phyloP scores from a whole-genome alignment of 2,113 vertebrate species.

The Silurus glanis region DNA sequence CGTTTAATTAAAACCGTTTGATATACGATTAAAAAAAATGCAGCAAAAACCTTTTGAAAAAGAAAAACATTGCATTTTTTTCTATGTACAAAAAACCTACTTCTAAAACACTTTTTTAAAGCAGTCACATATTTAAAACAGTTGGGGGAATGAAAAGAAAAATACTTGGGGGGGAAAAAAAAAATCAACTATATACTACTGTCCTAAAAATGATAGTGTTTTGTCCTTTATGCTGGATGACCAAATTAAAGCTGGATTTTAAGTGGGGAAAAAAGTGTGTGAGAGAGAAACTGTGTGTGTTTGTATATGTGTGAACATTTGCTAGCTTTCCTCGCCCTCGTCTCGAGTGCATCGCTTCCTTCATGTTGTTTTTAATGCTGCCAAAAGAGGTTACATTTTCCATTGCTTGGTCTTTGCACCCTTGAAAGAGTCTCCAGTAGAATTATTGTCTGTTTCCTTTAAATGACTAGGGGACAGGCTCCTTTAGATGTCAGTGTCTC shows the following conservation, averaged over 20 bases:
- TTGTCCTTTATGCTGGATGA: conserved; percentile 60
- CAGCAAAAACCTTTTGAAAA: conserved; percentile 44
- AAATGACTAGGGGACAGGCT: conserved; percentile 55
- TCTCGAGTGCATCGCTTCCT: conserved; percentile 47
- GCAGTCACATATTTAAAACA: conserved; percentile 58
- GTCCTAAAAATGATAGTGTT: conserved; percentile 57
- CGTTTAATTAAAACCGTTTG: conserved; percentile 43
- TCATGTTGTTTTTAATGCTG: conserved; percentile 59
- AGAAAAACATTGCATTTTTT: conserved; percentile 47
- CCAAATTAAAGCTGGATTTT: conserved; percentile 50
- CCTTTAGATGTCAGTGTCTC: conserved; percentile 55
- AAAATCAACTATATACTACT: conserved; percentile 48
- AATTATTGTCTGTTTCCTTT: conserved; percentile 42
- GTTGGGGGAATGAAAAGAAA: conserved; percentile 17
- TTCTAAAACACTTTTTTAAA: conserved; percentile 54
- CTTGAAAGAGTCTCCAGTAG: conserved; percentile 28
- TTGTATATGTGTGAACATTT: conserved; percentile 36
- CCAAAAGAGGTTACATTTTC: conserved; percentile 55
- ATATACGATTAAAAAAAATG: conserved; percentile 41
- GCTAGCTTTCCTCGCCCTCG: conserved; percentile 27
- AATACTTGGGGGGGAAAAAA: conserved; percentile 37
- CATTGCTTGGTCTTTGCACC: conserved; percentile 43
- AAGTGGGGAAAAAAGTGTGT: conserved; percentile 1
- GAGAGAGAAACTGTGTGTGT: conserved; percentile 26
- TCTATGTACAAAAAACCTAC: conserved; percentile 68